These are phyloP conservation scores for Aphodius sticticus DNA, from an alignment of 2,888 invertebrate genomes.

Conservation along the genomic window DNA sequence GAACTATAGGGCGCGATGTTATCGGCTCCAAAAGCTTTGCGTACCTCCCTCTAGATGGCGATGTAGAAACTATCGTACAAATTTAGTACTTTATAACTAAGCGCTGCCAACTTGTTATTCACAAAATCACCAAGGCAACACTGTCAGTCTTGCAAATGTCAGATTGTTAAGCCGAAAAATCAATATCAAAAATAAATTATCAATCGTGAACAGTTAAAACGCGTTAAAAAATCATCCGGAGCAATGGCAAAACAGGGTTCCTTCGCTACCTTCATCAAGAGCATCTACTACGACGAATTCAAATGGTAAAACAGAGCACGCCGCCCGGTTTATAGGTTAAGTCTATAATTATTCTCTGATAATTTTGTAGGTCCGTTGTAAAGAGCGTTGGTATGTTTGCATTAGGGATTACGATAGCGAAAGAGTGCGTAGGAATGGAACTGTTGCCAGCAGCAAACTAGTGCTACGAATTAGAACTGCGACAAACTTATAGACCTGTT, in stretches of 20 bases:
- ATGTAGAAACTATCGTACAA: too few species aligned
- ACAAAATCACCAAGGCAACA: too few species aligned
- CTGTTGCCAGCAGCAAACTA: slow-evolving; percentile 52
- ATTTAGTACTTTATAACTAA: too few species aligned
- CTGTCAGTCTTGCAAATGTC: too few species aligned
- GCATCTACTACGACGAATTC: slow-evolving; percentile 77
- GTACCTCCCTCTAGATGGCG: too few species aligned
- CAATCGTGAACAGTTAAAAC: background rate
- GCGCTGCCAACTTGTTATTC: too few species aligned
- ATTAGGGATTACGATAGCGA: slow-evolving; percentile 79
- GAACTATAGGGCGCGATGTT: too few species aligned
- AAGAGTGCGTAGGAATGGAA: slow-evolving; percentile 79
- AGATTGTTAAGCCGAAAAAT: too few species aligned
- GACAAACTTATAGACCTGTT: slow-evolving; percentile 5
- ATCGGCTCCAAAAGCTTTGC: too few species aligned
- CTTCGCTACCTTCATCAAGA: slow-evolving; percentile 66
- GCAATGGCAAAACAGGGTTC: slow-evolving; percentile 68
- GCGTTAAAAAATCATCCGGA: background rate
- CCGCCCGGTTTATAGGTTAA: slow-evolving; percentile 26
- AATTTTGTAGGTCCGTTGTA: slow-evolving; percentile 74
- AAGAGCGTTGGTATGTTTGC: slow-evolving; percentile 83
- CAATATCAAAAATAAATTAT: background rate
- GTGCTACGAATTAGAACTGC: background rate
- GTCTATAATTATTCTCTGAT: slow-evolving; percentile 16
- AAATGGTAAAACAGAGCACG: slow-evolving; percentile 69